These are phyloP conservation scores for Stichopus chloronotus DNA, from an alignment of 35 echinoderm and acorn worm species.

Conservation along the genomic window DNA sequence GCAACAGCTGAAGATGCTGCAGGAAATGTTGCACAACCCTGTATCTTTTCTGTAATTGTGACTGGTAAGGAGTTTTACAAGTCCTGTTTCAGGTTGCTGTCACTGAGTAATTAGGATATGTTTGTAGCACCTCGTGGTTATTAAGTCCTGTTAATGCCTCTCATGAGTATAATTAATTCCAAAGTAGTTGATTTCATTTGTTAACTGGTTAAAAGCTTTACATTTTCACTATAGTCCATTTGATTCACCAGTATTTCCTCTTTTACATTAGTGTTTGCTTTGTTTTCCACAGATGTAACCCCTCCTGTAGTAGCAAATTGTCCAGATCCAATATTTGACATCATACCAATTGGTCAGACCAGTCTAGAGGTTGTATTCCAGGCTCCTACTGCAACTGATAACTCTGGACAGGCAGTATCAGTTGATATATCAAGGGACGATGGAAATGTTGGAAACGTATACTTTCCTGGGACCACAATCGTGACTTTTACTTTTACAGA, in stretches of 20 bases:
- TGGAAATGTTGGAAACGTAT: neutral
- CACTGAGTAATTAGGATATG: no score
- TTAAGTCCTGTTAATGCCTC: no score
- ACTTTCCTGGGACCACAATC: neutral
- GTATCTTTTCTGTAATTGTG: slow-evolving; percentile 36
- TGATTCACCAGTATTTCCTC: no score
- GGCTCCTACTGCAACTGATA: slow-evolving; percentile 26
- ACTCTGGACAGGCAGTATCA: slow-evolving; percentile 6
- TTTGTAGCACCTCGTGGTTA: no score
- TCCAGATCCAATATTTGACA: neutral
- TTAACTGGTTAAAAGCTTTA: no score
- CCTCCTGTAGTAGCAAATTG: neutral
- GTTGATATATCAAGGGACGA: neutral
- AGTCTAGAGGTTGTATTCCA: neutral
- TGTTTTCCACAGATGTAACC: neutral
- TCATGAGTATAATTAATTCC: no score
- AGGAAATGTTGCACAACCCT: neutral
- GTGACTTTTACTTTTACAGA: slow-evolving; percentile 8
- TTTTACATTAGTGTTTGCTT: no score
- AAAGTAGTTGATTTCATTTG: no score
- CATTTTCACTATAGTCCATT: no score
- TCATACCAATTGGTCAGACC: neutral
- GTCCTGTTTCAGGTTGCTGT: no score
- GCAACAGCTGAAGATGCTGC: slow-evolving; percentile 26
- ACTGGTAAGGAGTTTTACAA: slow-evolving; percentile 16